phyloP scores from a whole-genome alignment of 1,140 invertebrate species.

The Chironomus striatipennis region DNA sequence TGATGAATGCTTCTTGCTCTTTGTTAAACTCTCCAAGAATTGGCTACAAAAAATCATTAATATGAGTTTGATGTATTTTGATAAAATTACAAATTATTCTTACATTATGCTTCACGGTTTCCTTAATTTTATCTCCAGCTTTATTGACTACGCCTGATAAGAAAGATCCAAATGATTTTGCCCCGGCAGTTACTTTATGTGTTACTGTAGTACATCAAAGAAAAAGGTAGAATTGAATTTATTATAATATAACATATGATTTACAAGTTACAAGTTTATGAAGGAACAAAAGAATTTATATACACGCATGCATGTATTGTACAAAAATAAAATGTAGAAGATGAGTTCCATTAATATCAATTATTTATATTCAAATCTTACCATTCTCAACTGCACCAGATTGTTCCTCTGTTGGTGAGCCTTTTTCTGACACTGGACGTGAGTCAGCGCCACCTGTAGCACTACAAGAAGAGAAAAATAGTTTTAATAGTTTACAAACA shows the following conservation, averaged over 20 bases:
- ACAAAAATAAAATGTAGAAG: not conserved
- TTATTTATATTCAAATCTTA: slow-evolving; percentile 42
- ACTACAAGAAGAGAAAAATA: slow-evolving; percentile 41
- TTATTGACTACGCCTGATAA: slow-evolving; percentile 85
- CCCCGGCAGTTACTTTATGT: slow-evolving; percentile 82
- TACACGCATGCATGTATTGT: not conserved
- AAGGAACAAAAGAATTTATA: not conserved
- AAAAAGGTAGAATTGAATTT: slow-evolving; percentile 24
- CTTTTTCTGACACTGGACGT: slow-evolving; percentile 60
- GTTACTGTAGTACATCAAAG: slow-evolving; percentile 54
- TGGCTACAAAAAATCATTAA: slow-evolving; percentile 55
- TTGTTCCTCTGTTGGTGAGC: slow-evolving; percentile 68
- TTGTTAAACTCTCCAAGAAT: slow-evolving; percentile 92
- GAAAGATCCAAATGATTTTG: slow-evolving; percentile 86
- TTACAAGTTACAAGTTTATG: slow-evolving; percentile 24
- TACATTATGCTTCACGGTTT: slow-evolving; percentile 92
- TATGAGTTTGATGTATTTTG: not conserved
- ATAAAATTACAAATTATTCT: slow-evolving; percentile 40
- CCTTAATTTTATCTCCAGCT: slow-evolving; percentile 88
- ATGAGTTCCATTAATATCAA: not conserved
- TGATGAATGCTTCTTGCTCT: slow-evolving; percentile 92
- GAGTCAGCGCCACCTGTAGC: slow-evolving; percentile 80
- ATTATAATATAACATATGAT: slow-evolving; percentile 25
- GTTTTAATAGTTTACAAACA: not conserved
- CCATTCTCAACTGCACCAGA: slow-evolving; percentile 69